These are phyloP conservation scores for Mormoops blainvillei DNA, from an alignment of 2,113 vertebrate genomes.

Conservation along the genomic window DNA sequence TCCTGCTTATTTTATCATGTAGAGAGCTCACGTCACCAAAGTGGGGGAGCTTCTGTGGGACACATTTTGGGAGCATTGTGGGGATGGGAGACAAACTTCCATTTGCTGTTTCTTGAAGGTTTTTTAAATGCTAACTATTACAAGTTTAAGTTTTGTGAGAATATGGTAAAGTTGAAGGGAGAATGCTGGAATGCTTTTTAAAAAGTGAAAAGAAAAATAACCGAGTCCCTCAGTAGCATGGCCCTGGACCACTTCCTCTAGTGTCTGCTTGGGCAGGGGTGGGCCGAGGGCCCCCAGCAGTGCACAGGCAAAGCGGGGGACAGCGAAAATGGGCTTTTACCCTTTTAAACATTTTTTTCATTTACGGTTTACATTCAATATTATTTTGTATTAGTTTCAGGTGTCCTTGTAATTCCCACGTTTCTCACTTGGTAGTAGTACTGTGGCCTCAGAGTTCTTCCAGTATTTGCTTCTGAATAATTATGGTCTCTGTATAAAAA, in stretches of 20 bases:
- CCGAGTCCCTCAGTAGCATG: neutral
- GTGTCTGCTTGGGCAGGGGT: rapidly evolving
- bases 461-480: slow-evolving; percentile 19
- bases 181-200: slow-evolving; percentile 43
- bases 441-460: slow-evolving; percentile 32
- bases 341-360: neutral
- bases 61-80: neutral
- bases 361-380: neutral
- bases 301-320: neutral
- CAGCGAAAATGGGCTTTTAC: neutral
- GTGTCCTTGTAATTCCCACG: neutral
- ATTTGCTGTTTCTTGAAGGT: neutral
- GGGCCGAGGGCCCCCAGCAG: neutral
- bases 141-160: slow-evolving; percentile 65
- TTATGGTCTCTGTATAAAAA: slow-evolving; percentile 8
- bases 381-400: neutral
- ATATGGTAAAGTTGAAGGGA: slow-evolving; percentile 44
- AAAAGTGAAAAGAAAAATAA: neutral
- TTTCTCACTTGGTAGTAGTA: neutral
- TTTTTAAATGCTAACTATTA: slow-evolving; percentile 6
- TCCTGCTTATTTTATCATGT: slow-evolving; percentile 21
- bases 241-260: neutral
- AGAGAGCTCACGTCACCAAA: slow-evolving; percentile 48
- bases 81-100: neutral
- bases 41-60: neutral